Percentiles rank a stretch among this genome's conserved stretches.
phyloP scores from a whole-genome alignment of 2,797 vertebrate genomes.

The Gila robusta region DNA sequence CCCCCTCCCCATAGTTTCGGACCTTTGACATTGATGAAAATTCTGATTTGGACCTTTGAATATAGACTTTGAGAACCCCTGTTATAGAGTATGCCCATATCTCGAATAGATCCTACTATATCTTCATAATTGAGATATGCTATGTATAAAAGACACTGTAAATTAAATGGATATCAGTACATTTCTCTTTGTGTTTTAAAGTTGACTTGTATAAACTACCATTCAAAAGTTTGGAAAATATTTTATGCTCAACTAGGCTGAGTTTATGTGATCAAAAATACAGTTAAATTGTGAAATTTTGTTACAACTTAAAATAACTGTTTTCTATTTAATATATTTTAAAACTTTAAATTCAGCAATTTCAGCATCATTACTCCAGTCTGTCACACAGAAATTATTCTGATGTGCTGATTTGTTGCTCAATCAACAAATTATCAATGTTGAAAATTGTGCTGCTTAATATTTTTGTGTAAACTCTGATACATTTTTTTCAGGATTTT shows the following conservation, averaged over 20 bases:
- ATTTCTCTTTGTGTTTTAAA: slow-evolving; percentile 1
- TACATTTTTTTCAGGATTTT: neutral
- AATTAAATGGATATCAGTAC: neutral
- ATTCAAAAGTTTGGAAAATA: neutral
- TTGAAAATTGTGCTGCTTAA: neutral
- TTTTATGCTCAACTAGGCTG: neutral
- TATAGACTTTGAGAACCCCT: no score
- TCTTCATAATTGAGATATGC: slow-evolving; percentile 8
- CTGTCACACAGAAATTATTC: neutral
- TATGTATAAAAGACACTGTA: neutral
- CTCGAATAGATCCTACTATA: neutral
- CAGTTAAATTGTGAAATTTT: neutral
- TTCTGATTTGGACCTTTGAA: no score
- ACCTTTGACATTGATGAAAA: no score
- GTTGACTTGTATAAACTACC: neutral
- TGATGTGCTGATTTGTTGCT: neutral
- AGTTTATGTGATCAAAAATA: neutral
- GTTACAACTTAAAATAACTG: neutral
- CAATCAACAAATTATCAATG: neutral
- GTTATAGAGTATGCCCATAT: neutral
- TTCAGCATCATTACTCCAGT: neutral
- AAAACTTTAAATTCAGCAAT: no score
- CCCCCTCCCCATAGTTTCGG: no score
- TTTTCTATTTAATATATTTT: neutral
- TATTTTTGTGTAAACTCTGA: neutral